phyloP scores from a whole-genome alignment of 2,797 vertebrate genomes.

The Lepidocolaptes lacrymiger region DNA sequence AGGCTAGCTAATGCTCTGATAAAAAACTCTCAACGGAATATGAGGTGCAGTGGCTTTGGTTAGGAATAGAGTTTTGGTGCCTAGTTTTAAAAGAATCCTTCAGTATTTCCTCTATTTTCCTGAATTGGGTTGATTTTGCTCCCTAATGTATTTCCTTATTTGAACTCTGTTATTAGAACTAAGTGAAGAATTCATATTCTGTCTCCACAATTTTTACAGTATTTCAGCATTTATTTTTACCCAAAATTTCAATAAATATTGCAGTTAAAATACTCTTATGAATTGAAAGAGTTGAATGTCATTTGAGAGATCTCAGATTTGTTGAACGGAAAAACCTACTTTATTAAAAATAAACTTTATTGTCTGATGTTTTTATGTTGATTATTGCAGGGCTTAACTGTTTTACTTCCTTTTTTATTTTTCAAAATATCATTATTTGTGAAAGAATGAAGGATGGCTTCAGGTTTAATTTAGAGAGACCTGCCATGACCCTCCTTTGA shows the following conservation, averaged over 20 bases:
- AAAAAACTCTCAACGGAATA: not conserved
- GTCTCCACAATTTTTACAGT: not conserved
- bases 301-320: not conserved
- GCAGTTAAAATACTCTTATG: not conserved
- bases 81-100: not conserved
- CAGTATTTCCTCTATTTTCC: not conserved
- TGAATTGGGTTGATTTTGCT: not conserved
- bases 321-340: not conserved
- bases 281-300: not conserved
- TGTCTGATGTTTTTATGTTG: not conserved
- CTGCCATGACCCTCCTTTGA: not conserved
- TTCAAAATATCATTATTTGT: not conserved
- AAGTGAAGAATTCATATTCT: not conserved
- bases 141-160: not conserved
- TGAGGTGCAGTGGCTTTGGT: not conserved
- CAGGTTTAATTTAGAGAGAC: conserved; percentile 1
- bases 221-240: not conserved
- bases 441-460: not conserved
- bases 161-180: not conserved
- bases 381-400: not conserved
- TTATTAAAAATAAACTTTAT: not conserved
- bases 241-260: not conserved
- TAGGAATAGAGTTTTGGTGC: not conserved
- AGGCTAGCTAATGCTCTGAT: not conserved
- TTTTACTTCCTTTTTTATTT: not conserved